Percentiles rank a stretch among this genome's conserved stretches.
phyloP scores from a whole-genome alignment of 2,797 vertebrate genomes.

The Pterois miles region DNA sequence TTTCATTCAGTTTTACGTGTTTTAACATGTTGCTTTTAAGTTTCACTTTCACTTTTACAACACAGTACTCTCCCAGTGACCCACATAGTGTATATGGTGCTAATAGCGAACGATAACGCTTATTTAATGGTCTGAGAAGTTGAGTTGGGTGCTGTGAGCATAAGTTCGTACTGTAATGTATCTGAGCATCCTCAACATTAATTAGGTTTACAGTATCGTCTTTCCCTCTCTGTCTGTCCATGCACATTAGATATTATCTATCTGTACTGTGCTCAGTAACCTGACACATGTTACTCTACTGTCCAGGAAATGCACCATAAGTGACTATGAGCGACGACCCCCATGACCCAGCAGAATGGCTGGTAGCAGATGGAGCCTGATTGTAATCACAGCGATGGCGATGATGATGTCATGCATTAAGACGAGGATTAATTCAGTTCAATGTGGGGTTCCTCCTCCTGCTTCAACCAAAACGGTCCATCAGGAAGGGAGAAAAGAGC shows the following conservation, averaged over 20 bases:
- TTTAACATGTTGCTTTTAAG: too few relatives aligned
- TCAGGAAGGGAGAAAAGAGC: neutral
- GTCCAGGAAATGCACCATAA: constrained; percentile 47
- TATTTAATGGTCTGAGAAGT: too few relatives aligned
- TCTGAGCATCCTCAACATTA: constrained; percentile 1
- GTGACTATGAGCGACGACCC: constrained; percentile 40
- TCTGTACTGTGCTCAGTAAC: constrained; percentile 37
- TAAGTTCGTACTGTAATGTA: neutral
- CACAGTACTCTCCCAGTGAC: too few relatives aligned
- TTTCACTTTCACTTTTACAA: too few relatives aligned
- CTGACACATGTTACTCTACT: constrained; percentile 14
- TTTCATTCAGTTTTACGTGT: too few relatives aligned
- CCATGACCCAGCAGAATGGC: constrained; percentile 47
- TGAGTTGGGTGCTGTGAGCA: neutral
- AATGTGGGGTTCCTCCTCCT: constrained; percentile 15
- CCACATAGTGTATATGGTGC: too few relatives aligned
- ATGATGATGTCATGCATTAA: constrained; percentile 60
- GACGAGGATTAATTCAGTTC: constrained; percentile 48
- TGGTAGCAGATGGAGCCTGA: constrained; percentile 75
- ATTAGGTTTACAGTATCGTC: constrained; percentile 1
- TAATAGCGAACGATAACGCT: too few relatives aligned
- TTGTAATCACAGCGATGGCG: constrained; percentile 40
- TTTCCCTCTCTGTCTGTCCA: constrained; percentile 4
- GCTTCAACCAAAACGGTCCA: neutral
- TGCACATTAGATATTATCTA: constrained; percentile 28